Evolutionary conservation across 2,797 vertebrate genomes (phyloP).

Genomic region (Anas bernieri): DNA sequence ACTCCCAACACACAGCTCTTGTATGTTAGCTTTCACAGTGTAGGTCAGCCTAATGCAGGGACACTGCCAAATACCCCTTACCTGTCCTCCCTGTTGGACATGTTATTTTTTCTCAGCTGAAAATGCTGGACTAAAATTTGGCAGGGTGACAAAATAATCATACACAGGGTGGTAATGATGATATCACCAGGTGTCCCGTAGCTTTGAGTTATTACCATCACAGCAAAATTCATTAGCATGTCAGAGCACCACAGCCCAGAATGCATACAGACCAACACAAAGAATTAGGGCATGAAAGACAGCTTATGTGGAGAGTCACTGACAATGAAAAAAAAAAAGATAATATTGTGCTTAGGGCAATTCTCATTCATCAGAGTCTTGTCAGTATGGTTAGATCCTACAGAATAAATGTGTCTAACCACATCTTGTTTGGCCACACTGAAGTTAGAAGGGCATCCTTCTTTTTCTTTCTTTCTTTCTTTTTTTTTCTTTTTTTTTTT

Average conservation of each 20-base stretch:
- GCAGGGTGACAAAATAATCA: background rate
- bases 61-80: background rate
- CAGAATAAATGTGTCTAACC: constrained; percentile 35
- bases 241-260: constrained; percentile 28
- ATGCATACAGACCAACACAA: background rate
- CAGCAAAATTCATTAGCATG: constrained; percentile 23
- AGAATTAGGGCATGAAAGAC: constrained; percentile 61
- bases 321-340: constrained; percentile 17
- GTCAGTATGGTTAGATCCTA: constrained; percentile 20
- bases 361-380: constrained; percentile 47
- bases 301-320: constrained; percentile 48
- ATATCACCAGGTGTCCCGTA: background rate
- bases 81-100: background rate
- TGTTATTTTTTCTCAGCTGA: background rate
- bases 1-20: background rate
- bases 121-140: constrained; percentile 3
- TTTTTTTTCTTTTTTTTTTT: no score
- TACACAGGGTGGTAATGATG: background rate
- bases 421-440: constrained; percentile 29
- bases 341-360: background rate
- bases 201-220: constrained; percentile 24
- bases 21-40: background rate
- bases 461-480: no score
- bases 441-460: no score
- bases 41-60: background rate